Percentiles rank a stretch among this genome's conserved stretches.
Conservation (phyloP, 92 coral and sea anemone genomes). For the Pocillopora grandis region DNA sequence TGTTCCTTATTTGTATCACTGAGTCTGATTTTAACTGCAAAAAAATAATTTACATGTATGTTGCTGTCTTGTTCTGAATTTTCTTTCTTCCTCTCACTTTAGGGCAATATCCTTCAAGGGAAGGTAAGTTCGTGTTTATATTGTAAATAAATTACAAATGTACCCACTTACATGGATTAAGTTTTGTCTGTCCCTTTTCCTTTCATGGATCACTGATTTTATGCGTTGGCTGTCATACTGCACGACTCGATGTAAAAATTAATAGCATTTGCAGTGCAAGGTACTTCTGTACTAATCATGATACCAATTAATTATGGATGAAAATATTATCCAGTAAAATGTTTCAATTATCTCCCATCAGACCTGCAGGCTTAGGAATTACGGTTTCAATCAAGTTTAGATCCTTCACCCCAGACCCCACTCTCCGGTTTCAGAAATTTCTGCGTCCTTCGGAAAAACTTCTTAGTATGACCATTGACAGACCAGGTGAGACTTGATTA, state of each 20-base stretch:
- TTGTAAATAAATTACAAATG: background rate
- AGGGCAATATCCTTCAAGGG: constrained; percentile 53
- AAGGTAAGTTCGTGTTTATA: constrained; percentile 22
- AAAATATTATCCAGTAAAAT: background rate
- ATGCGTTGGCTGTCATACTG: background rate
- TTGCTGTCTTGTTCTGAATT: background rate
- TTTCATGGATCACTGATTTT: background rate
- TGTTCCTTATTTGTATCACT: no score
- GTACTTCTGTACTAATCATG: background rate
- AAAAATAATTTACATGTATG: no score
- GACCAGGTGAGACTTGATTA: constrained; percentile 60
- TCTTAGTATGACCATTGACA: constrained; percentile 63
- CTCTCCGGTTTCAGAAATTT: constrained; percentile 70
- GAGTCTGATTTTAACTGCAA: no score
- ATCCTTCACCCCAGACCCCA: constrained; percentile 76
- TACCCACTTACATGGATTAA: background rate
- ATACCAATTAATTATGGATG: background rate
- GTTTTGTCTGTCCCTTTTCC: no score
- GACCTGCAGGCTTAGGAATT: constrained; percentile 78
- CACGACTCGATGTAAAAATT: background rate
- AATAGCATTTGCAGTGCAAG: background rate
- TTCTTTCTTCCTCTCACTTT: background rate
- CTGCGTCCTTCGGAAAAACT: constrained; percentile 77
- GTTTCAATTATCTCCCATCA: constrained; percentile 11
- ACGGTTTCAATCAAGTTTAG: constrained; percentile 70